These are phyloP conservation scores for Dynastes hyllus DNA, from an alignment of 2,888 invertebrate species.

Conservation along the genomic window DNA sequence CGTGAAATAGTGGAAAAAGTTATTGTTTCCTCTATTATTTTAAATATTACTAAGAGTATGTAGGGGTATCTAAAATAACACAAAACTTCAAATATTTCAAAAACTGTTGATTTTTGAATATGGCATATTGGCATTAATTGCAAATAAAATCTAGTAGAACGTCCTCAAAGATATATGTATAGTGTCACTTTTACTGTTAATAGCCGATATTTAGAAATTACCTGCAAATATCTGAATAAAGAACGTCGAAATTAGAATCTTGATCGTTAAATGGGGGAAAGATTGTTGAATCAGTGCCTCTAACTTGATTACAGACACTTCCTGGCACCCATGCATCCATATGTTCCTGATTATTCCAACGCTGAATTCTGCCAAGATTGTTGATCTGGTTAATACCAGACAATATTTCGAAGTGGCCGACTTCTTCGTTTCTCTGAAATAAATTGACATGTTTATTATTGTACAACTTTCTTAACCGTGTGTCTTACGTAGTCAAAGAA, in stretches of 20 bases:
- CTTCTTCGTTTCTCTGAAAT: constrained; percentile 58
- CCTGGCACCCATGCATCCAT: constrained; percentile 65
- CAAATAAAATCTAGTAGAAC: too few species aligned
- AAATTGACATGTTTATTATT: background rate
- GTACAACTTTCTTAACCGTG: background rate
- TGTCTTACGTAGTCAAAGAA: constrained; percentile 43
- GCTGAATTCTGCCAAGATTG: constrained; percentile 72
- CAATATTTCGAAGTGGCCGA: constrained; percentile 75
- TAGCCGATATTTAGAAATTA: constrained; percentile 4
- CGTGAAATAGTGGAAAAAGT: too few species aligned
- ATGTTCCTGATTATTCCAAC: constrained; percentile 66
- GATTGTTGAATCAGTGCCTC: constrained; percentile 54
- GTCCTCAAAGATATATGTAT: too few species aligned
- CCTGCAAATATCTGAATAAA: constrained; percentile 55
- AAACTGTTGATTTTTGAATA: too few species aligned
- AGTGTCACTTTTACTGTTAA: too few species aligned
- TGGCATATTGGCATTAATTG: too few species aligned
- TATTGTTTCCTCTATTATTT: too few species aligned
- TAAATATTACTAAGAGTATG: too few species aligned
- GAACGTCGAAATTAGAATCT: constrained; percentile 51
- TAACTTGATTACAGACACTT: constrained; percentile 63
- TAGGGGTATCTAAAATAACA: too few species aligned
- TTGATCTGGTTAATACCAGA: constrained; percentile 73
- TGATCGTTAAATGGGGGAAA: constrained; percentile 55
- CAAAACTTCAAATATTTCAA: too few species aligned